Conservation (phyloP, 2,113 vertebrate species). For the Uria aalge region DNA sequence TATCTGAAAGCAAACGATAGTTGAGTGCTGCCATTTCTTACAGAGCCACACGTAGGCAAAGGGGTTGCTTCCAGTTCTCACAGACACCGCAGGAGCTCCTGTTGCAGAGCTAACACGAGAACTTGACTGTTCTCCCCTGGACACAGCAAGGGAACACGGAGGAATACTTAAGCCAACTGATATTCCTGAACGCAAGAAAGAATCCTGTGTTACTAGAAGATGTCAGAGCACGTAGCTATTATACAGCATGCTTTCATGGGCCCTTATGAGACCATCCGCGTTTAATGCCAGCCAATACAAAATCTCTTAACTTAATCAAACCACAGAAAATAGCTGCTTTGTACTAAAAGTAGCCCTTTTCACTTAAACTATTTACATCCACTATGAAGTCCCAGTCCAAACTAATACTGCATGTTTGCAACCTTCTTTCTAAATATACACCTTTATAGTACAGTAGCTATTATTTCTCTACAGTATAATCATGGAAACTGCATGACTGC, state of each 20-base stretch:
- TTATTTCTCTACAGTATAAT: neutral
- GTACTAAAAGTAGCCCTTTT: neutral
- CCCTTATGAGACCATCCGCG: neutral
- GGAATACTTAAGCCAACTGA: neutral
- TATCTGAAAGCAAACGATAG: neutral
- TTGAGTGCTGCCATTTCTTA: neutral
- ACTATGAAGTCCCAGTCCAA: neutral
- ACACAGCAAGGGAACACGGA: neutral
- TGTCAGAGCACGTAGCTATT: neutral
- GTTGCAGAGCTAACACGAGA: neutral
- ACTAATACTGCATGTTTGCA: neutral
- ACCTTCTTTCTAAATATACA: conserved; percentile 18
- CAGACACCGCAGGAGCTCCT: neutral
- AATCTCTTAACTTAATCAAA: neutral
- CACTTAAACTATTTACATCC: neutral
- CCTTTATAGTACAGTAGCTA: neutral
- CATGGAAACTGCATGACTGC: neutral
- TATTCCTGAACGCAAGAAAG: neutral
- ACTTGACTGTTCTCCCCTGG: neutral
- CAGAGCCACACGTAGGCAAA: neutral
- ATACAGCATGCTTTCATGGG: neutral
- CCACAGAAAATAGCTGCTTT: neutral
- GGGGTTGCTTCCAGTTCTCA: neutral
- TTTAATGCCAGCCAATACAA: neutral
- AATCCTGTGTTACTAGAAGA: neutral